Evolutionary conservation across 2,888 invertebrate species (phyloP).

Genomic region (Rotaria magnacalcarata): DNA sequence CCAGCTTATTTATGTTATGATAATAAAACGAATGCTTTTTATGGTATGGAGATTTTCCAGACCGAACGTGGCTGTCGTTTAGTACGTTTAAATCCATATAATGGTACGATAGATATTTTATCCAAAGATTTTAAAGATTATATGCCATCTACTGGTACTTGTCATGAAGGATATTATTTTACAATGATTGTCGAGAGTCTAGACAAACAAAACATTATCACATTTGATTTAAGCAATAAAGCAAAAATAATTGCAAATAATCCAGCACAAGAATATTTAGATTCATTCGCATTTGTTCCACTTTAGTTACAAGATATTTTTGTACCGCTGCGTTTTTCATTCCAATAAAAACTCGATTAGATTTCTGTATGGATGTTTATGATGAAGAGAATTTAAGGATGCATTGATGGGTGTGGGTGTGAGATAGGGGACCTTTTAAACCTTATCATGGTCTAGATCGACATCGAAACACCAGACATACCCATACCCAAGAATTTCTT

Average conservation of each 20-base stretch:
- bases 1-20: conserved; percentile 24
- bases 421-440: too few relatives aligned
- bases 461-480: too few relatives aligned
- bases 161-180: conserved; percentile 21
- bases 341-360: too few relatives aligned
- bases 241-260: conserved; percentile 12
- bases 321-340: not conserved
- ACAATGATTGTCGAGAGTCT: conserved; percentile 20
- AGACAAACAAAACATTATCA: not conserved
- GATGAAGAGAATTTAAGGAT: too few relatives aligned
- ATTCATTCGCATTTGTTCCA: conserved; percentile 15
- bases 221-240: conserved; percentile 1
- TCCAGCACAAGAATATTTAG: not conserved
- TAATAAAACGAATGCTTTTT: conserved; percentile 24
- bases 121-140: conserved; percentile 24
- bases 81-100: conserved; percentile 8
- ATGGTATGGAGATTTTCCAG: conserved; percentile 24
- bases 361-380: not conserved
- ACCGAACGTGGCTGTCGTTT: conserved; percentile 7
- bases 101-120: conserved; percentile 10
- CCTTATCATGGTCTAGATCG: too few relatives aligned
- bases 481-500: too few relatives aligned
- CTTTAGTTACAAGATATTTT: conserved; percentile 6
- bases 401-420: too few relatives aligned
- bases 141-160: not conserved